Evolutionary conservation across 2,888 invertebrate genomes (phyloP).

Genomic region (Hirtodrosophila histrioides): DNA sequence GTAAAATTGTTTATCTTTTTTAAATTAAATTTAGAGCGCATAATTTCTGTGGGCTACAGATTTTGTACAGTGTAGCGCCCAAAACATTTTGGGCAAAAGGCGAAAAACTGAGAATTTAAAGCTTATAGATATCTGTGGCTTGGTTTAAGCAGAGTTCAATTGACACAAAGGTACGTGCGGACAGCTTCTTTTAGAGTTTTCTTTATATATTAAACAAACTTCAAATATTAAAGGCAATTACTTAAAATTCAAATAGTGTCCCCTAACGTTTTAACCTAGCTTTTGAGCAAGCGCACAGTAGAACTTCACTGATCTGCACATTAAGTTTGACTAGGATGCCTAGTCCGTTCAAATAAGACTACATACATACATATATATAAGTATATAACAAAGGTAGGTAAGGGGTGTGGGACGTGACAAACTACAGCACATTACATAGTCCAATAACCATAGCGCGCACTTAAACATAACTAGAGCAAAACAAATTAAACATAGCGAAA

Average conservation of each 20-base stretch:
- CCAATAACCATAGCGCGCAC: conserved; percentile 70
- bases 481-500: conserved; percentile 60
- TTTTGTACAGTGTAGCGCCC: conserved; percentile 33
- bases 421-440: conserved; percentile 51
- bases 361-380: conserved; percentile 48
- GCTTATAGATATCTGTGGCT: conserved; percentile 50
- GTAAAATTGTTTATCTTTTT: conserved; percentile 8
- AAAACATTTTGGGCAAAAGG: conserved; percentile 17
- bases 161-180: conserved; percentile 18
- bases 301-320: conserved; percentile 21
- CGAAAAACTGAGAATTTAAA: conserved; percentile 16
- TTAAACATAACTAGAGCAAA: conserved; percentile 51
- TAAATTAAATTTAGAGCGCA: conserved; percentile 44
- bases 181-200: background rate
- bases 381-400: conserved; percentile 37
- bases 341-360: conserved; percentile 44
- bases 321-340: conserved; percentile 59
- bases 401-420: conserved; percentile 7
- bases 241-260: background rate
- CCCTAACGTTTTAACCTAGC: background rate
- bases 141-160: conserved; percentile 21
- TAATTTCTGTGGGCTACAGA: conserved; percentile 31
- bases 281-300: conserved; percentile 22
- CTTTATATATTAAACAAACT: background rate
- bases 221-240: conserved; percentile 1